Evolutionary conservation across 2,113 vertebrate species (phyloP), one percentile per base, ranked within the genome.

Genomic region (Ailurus styani): DNA sequence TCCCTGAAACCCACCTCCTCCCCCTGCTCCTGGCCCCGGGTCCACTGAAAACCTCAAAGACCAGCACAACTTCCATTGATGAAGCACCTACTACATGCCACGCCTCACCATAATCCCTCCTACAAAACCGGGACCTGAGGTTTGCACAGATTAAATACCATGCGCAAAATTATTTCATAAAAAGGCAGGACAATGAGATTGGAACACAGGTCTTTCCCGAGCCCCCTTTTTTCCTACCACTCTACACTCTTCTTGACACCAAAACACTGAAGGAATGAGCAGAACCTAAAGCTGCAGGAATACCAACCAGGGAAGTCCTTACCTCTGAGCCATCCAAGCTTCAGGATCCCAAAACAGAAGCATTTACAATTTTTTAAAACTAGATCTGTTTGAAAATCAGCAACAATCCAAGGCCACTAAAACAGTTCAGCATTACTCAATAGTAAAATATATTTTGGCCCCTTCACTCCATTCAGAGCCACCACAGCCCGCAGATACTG

Each of bases 331-430:
- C 54, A 91, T 10, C 27, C 25, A 94, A 64, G 23, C 64, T 66
- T 54, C 52, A 37, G 34, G 10, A 60, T 83, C 29, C 20, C 34
- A 20, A 87, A 96, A 66, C 0, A 5, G 23, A 96, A 88, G 52
- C 13, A 78, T 34, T 25, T 90, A n/a, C 54, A 54, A 55, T 64
- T 85, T 85, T 93, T 78, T 17, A 50, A 83, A 95, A 87, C 47
- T 13, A 3, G 12, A 86, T 60, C 66, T 85, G n/a, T 68, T 70
- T 55, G 40, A 96, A 98, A 95, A 93, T 54, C n/a, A 83, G 21
- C 60, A 88, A 62, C 4, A 12, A n/a, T 34, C 37, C 62, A 88
- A n/a, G 45, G 17, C 31, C 85, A 79, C 31, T 82, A 37, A 91
- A 78, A 31, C 93, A 62, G 31, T n/a, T 85, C 50, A 62, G 29